Conservation (phyloP, 2,888 invertebrate species). For the Didymodactylos carnosus region DNA sequence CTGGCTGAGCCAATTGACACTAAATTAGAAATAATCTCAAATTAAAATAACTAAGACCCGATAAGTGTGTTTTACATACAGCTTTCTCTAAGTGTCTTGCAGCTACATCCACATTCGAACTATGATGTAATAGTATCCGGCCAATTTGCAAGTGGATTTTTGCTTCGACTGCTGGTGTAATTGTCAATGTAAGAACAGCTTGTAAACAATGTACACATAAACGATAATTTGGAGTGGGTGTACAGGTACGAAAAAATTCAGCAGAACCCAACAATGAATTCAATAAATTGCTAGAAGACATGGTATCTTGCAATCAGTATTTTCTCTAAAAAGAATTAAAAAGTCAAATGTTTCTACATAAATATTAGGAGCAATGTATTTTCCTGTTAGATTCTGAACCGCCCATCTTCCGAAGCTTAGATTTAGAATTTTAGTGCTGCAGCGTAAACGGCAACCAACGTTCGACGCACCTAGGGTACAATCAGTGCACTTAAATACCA, state of each 20-base stretch:
- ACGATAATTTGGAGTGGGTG: background rate
- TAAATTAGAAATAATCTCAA: background rate
- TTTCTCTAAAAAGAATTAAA: too few species aligned
- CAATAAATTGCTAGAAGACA: too few species aligned
- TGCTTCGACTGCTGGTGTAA: background rate
- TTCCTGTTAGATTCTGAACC: too few species aligned
- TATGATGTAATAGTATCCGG: background rate
- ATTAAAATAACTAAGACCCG: background rate
- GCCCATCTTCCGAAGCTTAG: too few species aligned
- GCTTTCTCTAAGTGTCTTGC: background rate
- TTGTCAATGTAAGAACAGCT: background rate
- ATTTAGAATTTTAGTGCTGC: too few species aligned
- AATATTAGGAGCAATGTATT: too few species aligned
- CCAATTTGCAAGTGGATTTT: background rate
- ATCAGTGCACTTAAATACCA: too few species aligned
- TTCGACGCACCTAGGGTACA: too few species aligned
- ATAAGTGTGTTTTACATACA: background rate
- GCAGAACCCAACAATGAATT: background rate
- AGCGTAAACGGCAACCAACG: too few species aligned
- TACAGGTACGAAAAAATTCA: background rate
- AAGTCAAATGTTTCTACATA: too few species aligned
- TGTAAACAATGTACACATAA: background rate
- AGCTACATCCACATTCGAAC: background rate
- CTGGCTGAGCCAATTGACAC: background rate
- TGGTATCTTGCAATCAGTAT: too few species aligned